Evolutionary conservation across 2,797 vertebrate species (phyloP).

Genomic region (Brachymystax lenok): DNA sequence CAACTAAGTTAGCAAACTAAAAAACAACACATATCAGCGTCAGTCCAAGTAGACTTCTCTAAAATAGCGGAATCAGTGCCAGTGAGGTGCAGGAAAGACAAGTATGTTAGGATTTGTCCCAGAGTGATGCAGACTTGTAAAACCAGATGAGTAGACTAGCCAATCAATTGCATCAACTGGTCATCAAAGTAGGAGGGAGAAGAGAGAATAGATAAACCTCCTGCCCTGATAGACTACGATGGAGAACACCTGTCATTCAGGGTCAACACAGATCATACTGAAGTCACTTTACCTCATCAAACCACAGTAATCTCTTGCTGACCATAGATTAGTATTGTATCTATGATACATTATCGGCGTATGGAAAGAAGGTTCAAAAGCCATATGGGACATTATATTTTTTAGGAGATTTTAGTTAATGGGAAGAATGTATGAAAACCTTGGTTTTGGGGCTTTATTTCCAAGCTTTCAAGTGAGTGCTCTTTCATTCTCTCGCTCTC

Average conservation of each 20-base stretch:
- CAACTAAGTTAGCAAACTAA: neutral
- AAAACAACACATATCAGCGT: neutral
- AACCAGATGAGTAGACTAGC: neutral
- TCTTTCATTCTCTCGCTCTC: neutral
- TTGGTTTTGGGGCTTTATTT: neutral
- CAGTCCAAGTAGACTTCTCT: neutral
- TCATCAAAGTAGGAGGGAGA: neutral
- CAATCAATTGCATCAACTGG: neutral
- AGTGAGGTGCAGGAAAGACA: neutral
- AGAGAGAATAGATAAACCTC: neutral
- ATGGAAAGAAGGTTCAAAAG: neutral
- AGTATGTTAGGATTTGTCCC: neutral
- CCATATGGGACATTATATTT: neutral
- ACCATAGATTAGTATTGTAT: neutral
- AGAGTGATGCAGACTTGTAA: neutral
- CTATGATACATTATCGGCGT: neutral
- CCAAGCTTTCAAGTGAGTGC: conserved; percentile 1
- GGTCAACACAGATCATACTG: neutral
- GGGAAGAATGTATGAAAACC: neutral
- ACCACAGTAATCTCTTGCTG: neutral
- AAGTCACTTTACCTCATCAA: neutral
- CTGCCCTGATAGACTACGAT: neutral
- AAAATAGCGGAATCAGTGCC: neutral
- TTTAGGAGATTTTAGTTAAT: neutral
- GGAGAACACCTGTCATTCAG: neutral